Base-by-base conservation (phyloP, 2,797 vertebrate genomes). In the Monodelphis domestica region DNA sequence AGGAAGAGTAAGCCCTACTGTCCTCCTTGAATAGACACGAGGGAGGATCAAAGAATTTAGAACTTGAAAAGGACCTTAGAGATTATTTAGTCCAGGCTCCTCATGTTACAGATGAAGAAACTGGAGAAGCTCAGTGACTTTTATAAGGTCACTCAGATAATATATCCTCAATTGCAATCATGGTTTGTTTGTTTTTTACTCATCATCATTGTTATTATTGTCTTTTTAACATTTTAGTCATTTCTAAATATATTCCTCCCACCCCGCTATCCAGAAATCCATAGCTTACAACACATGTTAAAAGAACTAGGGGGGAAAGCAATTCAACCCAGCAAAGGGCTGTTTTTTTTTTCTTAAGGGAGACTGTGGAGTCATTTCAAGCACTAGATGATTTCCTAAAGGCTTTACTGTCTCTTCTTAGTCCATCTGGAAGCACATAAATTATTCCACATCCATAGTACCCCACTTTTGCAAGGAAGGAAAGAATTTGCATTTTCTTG, bases 21-120 rank as follows among this genome's bases (percentile, higher is more conserved):
- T 24, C 70, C 17, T 45, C 70, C n/a, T 24, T 9, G 38, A 78
- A 3, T 21, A 78, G n/a, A 78, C 17, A 24, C 59, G n/a, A 33
- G 0, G 33, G 38, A 70, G 14, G 14, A 78, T 45, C 21, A 45
- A 70, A 70, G 53, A 93, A 54, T 53, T 54, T 89, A 70, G 89
- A 28, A 89, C 9, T 54, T 89, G 90, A 94, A 90, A 88, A 89
- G 33, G 28, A 89, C 91, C 59, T 50, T 53, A 56, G 89, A 54
- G 52, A 78, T 45, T 38, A 87, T 89, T 87, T 88, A 17, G 24
- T 89, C 30, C 7, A 91, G 70, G 30, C 54, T 3, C 7, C 28
- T 92, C 57, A 56, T 59, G 91, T 96, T 91, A 92, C 21, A 54
- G 54, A 55, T 59, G 33, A 88, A 54, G 54, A 53, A 59, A 53